Evolutionary conservation across 1,140 invertebrate genomes (phyloP), one percentile per base, ranked within the genome.

Genomic region (Philaenus spumarius): DNA sequence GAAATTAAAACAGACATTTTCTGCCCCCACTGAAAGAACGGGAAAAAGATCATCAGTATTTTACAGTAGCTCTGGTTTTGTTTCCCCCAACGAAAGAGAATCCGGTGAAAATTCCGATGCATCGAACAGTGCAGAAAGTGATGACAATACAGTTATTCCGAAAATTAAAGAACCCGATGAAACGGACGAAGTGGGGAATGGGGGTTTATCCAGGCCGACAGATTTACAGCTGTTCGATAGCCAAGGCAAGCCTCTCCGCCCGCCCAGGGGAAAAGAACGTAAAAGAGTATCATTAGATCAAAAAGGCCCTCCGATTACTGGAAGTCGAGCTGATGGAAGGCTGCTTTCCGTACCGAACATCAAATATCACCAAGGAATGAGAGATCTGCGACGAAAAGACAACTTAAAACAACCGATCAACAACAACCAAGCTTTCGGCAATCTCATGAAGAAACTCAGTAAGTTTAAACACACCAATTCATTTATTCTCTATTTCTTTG

Each of bases 371-470:
- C 50, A 53, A 53, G 50, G 50, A 14, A 17, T 53, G 50, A 54
- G 68, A 67, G 74, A 73, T 42, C 67, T 53, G 30, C 50, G 50
- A 7, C 30, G 50, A 1, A 53, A 39, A 22, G 50, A 53, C 19
- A 35, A 30, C 2, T 37, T 37, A 35, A 53, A 20, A 20, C 50
- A 39, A 35, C 40, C 56, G 11, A 55, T 40, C 40, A 46, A 56
- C 43, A 63, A 59, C 57, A 65, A 62, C 55, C 63, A 60, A 34
- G 55, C 66, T 20, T 65, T 69, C 62, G 82, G 83, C 67, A 85
- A 80, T 78, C 76, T 89, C 65, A 86, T 87, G 77, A 81, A 86
- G 71, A 81, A 85, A 78, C 87, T 89, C 82, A 88, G 87, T 90
- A 89, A 90, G 88, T 90, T 80, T 80, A 66, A 35, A 42, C 5